Evolutionary conservation across 2,113 vertebrate genomes (phyloP), one percentile per base, ranked within the genome.

Genomic region (Poecile atricapillus): DNA sequence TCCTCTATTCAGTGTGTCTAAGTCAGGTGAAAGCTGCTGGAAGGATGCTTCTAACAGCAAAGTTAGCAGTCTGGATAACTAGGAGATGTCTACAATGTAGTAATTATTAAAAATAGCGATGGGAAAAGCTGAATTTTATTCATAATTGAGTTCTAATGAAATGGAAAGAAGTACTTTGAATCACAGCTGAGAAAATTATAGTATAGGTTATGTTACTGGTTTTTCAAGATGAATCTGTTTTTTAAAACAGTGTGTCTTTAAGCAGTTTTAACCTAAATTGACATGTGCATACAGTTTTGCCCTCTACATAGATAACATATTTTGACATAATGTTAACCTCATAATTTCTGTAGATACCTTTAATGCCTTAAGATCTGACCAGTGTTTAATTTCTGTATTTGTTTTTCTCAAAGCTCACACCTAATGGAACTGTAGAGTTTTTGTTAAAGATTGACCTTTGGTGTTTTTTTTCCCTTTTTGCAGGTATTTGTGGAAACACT

Each of bases 401-500:
- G n/a, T 74, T 60, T 53, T 60, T 39, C 35, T 78, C 81, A 84
- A 77, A 83, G 46, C 15, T 71, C 28, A 25, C 20, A 33, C 20
- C 14, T 76, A 73, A 64, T 86, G n/a, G 25, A 85, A 60, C 69
- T 74, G 12, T 10, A 18, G 28, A 52, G 49, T 71, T 96, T 78
- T 55, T 97, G 17, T 92, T 94, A 87, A 97, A 49, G 31, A 44
- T 89, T 97, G 83, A 97, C 43, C 13, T 76, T 39, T 74, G 43
- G 6, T 5, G 25, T 92, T 67, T 96, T 67, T 96, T 80, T 58
- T 86, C 15, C 59, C 12, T 87, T 33, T 93, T 87, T 52, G 31
- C 97, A 99, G 99, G 99, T 99, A 76, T 99, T 99, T 91, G 99
- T 99, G 98, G 99, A 99, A 98, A 99, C 99, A 30, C 96, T 99